Evolutionary conservation across 2,888 invertebrate genomes (phyloP).

Genomic region (Philaethria dido): DNA sequence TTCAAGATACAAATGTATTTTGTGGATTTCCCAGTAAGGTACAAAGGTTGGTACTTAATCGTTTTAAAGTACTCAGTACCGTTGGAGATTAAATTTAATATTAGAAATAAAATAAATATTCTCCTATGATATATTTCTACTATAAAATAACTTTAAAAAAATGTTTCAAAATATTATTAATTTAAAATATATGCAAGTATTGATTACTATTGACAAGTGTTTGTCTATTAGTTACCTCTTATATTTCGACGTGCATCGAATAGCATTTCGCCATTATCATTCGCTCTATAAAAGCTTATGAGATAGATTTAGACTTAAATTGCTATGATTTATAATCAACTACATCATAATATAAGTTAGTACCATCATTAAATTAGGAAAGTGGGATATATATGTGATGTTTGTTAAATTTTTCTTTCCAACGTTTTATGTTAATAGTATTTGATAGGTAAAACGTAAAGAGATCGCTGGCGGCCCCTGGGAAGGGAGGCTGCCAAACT

Average conservation of each 20-base stretch:
- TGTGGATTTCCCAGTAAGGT: slow-evolving; percentile 12
- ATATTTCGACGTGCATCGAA: too few relatives aligned
- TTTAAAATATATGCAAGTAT: too few relatives aligned
- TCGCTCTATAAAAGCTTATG: too few relatives aligned
- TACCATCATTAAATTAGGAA: not conserved
- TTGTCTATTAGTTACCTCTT: too few relatives aligned
- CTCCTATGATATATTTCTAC: not conserved
- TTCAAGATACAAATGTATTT: slow-evolving; percentile 38
- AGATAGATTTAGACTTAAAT: too few relatives aligned
- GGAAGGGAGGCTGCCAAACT: slow-evolving; percentile 65
- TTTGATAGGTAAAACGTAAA: slow-evolving; percentile 77
- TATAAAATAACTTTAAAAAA: too few relatives aligned
- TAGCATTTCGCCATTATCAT: too few relatives aligned
- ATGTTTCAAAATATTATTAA: too few relatives aligned
- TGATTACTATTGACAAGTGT: too few relatives aligned
- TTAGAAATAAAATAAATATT: not conserved
- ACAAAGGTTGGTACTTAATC: not conserved
- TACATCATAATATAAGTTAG: too few relatives aligned
- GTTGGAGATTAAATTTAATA: not conserved
- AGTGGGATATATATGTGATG: not conserved
- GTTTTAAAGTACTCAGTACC: not conserved
- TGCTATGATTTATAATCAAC: too few relatives aligned
- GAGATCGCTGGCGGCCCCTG: slow-evolving; percentile 60
- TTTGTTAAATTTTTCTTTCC: slow-evolving; percentile 40
- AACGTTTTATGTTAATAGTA: slow-evolving; percentile 56